Percentiles rank a stretch among this genome's conserved stretches.
phyloP scores from a whole-genome alignment of 2,113 vertebrate genomes.

The Casuarius casuarius region DNA sequence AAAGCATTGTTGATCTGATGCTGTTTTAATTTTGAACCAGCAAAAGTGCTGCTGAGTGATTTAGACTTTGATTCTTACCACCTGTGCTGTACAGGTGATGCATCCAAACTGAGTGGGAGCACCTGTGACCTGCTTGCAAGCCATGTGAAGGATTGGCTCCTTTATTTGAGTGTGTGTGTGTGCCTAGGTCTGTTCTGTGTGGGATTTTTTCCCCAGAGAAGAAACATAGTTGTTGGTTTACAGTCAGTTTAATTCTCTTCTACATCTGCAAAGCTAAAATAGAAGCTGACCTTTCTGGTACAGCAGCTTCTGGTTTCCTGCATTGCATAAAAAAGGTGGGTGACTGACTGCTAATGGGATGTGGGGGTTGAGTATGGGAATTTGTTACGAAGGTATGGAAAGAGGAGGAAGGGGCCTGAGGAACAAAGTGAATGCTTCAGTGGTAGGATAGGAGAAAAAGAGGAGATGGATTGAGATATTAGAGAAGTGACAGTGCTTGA shows the following conservation, averaged over 20 bases:
- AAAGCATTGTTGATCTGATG: background rate
- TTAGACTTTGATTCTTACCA: background rate
- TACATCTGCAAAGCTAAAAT: background rate
- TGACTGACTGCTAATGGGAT: background rate
- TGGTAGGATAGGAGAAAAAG: background rate
- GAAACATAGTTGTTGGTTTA: background rate
- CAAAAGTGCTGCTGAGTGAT: background rate
- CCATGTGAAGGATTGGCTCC: background rate
- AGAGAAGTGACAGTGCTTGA: background rate
- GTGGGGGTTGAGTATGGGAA: background rate
- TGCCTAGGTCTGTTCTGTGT: accelerated
- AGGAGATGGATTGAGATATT: background rate
- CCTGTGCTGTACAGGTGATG: background rate
- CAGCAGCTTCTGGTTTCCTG: background rate
- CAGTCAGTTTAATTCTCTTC: background rate
- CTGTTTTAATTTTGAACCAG: background rate
- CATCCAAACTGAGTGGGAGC: background rate
- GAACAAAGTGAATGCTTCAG: background rate
- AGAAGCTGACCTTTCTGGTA: background rate
- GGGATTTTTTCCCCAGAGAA: background rate
- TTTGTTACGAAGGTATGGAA: background rate
- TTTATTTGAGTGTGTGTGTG: background rate
- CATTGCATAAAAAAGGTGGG: background rate
- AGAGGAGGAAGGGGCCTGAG: background rate
- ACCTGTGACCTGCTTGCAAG: background rate